These are phyloP conservation scores for Palloptera scutellata DNA, from an alignment of 2,888 invertebrate genomes.

Conservation along the genomic window DNA sequence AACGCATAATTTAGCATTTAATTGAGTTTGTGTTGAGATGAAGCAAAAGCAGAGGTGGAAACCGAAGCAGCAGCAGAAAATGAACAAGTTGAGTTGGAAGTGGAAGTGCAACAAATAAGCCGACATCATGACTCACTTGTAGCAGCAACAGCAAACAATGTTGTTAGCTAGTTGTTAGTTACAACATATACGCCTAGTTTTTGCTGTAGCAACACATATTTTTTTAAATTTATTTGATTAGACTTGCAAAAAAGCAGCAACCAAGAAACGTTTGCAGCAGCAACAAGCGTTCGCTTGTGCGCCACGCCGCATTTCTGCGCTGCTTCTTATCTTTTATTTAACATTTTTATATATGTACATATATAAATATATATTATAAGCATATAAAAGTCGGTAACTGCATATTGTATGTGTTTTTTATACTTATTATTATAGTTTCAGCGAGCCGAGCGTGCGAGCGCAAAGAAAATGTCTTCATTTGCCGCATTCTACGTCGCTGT, in stretches of 20 bases:
- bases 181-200: constrained; percentile 1
- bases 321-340: constrained; percentile 28
- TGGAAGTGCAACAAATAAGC: constrained; percentile 4
- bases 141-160: neutral
- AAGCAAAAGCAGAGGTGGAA: neutral
- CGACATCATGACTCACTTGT: constrained; percentile 18
- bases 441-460: too few species aligned
- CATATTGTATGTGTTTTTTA: neutral
- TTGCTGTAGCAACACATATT: constrained; percentile 10
- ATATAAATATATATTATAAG: constrained; percentile 16
- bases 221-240: constrained; percentile 47
- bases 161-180: neutral
- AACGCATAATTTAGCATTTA: constrained; percentile 45
- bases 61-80: constrained; percentile 1
- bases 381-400: constrained; percentile 19
- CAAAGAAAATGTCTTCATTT: neutral
- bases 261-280: constrained; percentile 17
- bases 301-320: constrained; percentile 1
- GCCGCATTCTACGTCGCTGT: neutral
- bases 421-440: neutral
- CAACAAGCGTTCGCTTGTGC: neutral
- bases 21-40: constrained; percentile 37
- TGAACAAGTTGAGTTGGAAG: neutral
- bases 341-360: constrained; percentile 17
- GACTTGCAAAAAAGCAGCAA: constrained; percentile 37